phyloP scores from a whole-genome alignment of 2,113 vertebrate genomes.

The Mystacornis crossleyi region DNA sequence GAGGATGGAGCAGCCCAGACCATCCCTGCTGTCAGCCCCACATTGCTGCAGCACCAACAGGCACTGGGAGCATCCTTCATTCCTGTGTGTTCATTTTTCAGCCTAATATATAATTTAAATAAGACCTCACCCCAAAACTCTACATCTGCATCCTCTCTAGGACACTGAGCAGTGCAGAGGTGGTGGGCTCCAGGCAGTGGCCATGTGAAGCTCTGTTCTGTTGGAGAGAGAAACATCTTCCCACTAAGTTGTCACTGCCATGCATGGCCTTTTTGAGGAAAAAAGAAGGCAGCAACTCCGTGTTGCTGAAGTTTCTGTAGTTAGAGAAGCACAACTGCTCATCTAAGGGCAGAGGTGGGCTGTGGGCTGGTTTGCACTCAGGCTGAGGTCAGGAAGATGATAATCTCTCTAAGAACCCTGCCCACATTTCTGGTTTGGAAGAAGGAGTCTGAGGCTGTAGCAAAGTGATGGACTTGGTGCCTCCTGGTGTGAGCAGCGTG shows the following conservation, averaged over 20 bases:
- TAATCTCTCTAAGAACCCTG: background rate
- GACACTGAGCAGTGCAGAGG: background rate
- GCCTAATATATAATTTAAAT: background rate
- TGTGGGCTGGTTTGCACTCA: background rate
- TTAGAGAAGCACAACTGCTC: background rate
- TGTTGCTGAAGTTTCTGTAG: background rate
- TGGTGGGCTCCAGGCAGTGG: background rate
- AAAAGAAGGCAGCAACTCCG: rapidly evolving
- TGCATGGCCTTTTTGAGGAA: too few species aligned
- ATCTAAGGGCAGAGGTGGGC: background rate
- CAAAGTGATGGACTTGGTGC: background rate
- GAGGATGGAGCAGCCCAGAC: background rate
- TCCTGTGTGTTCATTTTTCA: background rate
- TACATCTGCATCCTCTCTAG: background rate
- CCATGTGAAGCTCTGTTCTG: background rate
- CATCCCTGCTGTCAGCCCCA: background rate
- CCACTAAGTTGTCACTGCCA: background rate
- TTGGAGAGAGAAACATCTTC: background rate
- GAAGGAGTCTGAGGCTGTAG: background rate
- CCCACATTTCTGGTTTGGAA: background rate
- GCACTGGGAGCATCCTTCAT: background rate
- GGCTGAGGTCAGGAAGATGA: background rate
- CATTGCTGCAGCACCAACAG: background rate
- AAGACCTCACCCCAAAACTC: background rate
- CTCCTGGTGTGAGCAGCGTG: background rate